Conservation (phyloP, 1,140 invertebrate species). For the Phenacoccus solenopsis region DNA sequence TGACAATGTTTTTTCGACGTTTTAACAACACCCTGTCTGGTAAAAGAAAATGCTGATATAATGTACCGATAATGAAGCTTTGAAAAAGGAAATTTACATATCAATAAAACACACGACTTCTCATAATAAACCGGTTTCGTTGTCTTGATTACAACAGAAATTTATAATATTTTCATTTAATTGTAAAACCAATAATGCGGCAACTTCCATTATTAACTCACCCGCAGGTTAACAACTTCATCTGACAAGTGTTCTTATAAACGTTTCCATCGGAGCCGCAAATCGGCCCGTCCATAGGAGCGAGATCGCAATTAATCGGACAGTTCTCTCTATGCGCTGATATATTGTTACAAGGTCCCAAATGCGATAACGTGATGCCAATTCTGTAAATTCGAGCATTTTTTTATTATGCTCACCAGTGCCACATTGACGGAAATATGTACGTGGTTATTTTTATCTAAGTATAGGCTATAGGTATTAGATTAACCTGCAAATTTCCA, state of each 20-base stretch:
- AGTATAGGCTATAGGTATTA: background rate
- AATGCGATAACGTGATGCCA: conserved; percentile 57
- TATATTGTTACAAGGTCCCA: conserved; percentile 76
- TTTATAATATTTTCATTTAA: background rate
- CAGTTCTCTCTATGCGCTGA: conserved; percentile 76
- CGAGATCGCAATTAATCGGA: conserved; percentile 68
- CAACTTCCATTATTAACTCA: conserved; percentile 34
- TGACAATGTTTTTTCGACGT: conserved; percentile 79
- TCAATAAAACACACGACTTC: background rate
- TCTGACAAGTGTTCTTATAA: conserved; percentile 84
- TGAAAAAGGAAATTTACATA: no score
- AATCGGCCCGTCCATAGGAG: conserved; percentile 71
- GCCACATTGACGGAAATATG: no score
- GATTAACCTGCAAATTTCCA: conserved; percentile 62
- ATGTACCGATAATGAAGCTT: background rate
- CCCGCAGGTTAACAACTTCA: conserved; percentile 81
- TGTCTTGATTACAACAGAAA: background rate
- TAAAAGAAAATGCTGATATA: conserved; percentile 18
- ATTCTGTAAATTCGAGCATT: conserved; percentile 34
- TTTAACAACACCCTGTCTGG: conserved; percentile 44
- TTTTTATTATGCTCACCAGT: no score
- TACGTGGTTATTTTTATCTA: background rate
- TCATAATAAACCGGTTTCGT: background rate
- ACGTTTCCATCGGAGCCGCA: conserved; percentile 87
- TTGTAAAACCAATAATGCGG: background rate